A percentile compares a stretch with the other conserved stretches of the same genome.
phyloP scores from a whole-genome alignment of 2,113 vertebrate genomes.

The Oryzias celebensis region DNA sequence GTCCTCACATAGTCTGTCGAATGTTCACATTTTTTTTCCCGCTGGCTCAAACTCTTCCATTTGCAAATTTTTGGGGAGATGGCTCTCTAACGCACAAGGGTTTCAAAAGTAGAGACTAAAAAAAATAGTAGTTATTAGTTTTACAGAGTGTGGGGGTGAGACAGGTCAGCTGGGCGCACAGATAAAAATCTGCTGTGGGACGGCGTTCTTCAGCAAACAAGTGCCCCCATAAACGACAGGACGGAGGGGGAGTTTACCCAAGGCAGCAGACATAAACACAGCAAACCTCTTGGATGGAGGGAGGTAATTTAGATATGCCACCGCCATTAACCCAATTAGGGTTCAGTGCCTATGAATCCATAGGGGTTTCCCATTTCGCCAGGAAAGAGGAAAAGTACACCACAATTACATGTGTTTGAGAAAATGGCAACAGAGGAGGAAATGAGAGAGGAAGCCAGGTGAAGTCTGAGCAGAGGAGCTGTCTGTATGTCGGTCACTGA shows the following conservation, averaged over 20 bases:
- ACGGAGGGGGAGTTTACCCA: conserved; percentile 62
- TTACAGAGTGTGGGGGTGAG: conserved; percentile 46
- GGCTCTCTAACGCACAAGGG: not conserved
- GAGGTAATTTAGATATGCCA: conserved; percentile 76
- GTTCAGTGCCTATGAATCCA: conserved; percentile 77
- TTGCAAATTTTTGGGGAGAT: not conserved
- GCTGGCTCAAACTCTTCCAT: not conserved
- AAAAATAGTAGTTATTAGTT: not conserved
- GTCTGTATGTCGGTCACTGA: conserved; percentile 58
- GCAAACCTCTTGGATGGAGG: conserved; percentile 68
- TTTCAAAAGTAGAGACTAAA: not conserved
- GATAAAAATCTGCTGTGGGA: conserved; percentile 74
- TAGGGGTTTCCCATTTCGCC: conserved; percentile 65
- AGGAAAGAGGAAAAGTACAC: conserved; percentile 55
- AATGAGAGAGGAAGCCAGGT: conserved; percentile 61
- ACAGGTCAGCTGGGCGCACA: conserved; percentile 51
- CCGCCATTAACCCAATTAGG: conserved; percentile 76
- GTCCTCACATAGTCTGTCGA: no score
- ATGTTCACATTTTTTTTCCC: no score
- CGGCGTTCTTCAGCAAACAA: conserved; percentile 77
- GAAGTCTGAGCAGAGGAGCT: conserved; percentile 42
- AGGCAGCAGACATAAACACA: conserved; percentile 80
- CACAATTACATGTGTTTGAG: conserved; percentile 51
- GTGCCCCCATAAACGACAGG: conserved; percentile 70
- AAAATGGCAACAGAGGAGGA: conserved; percentile 59